phyloP scores from a whole-genome alignment of 2,113 vertebrate genomes.

The Sprattus sprattus region DNA sequence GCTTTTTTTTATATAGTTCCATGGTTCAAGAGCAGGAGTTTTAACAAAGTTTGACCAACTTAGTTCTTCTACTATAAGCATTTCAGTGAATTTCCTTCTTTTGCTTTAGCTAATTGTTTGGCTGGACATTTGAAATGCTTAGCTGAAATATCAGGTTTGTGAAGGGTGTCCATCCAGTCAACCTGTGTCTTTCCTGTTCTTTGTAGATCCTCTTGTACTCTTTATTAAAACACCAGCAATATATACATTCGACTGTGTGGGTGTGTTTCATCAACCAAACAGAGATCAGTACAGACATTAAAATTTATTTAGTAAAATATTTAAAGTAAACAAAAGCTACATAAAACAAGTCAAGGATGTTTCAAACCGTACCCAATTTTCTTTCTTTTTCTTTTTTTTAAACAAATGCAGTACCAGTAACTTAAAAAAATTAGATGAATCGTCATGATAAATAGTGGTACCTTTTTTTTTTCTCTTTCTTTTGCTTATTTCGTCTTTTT shows the following conservation, averaged over 20 bases:
- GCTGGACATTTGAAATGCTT: not conserved
- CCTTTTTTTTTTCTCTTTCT: constrained; percentile 62
- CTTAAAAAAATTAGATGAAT: constrained; percentile 56
- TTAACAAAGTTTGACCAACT: not conserved
- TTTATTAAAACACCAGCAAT: constrained; percentile 43
- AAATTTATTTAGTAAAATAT: constrained; percentile 85
- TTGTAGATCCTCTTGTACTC: constrained; percentile 31
- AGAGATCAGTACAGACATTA: constrained; percentile 60
- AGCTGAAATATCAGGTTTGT: not conserved
- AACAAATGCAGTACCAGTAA: constrained; percentile 61
- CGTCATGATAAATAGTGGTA: constrained; percentile 74
- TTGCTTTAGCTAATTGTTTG: not conserved
- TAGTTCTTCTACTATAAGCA: not conserved
- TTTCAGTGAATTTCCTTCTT: constrained; percentile 12
- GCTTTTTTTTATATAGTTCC: not conserved
- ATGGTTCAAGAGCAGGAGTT: not conserved
- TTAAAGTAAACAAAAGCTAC: constrained; percentile 75
- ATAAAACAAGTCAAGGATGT: constrained; percentile 74
- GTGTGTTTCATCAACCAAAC: not conserved
- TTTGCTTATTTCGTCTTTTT: constrained; percentile 48
- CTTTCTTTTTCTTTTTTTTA: constrained; percentile 21
- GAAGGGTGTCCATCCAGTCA: not conserved
- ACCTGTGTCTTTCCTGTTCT: constrained; percentile 2
- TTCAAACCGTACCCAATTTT: constrained; percentile 63
- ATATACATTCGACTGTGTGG: not conserved